Evolutionary conservation across 1,140 invertebrate genomes (phyloP).

Genomic region (Drosophila jambulina): DNA sequence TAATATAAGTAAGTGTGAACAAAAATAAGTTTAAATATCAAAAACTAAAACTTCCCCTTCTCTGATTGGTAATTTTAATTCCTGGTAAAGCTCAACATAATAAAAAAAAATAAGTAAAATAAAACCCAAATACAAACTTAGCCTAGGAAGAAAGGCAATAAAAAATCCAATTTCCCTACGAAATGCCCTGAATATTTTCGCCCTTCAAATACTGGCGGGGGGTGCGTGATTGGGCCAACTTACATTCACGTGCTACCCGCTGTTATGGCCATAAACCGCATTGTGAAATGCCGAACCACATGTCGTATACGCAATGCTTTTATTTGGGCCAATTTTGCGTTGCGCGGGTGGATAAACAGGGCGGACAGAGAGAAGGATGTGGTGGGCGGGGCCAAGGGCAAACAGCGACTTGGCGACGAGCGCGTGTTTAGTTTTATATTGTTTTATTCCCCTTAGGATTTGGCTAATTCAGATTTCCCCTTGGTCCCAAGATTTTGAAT

Average conservation of each 20-base stretch:
- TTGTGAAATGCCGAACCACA: constrained; percentile 53
- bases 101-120: constrained; percentile 22
- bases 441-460: constrained; percentile 48
- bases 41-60: too few relatives aligned
- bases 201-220: constrained; percentile 20
- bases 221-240: constrained; percentile 59
- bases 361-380: not conserved
- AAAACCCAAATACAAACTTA: constrained; percentile 12
- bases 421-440: constrained; percentile 66
- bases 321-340: constrained; percentile 65
- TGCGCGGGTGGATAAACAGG: not conserved
- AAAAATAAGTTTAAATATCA: not conserved
- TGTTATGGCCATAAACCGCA: constrained; percentile 53
- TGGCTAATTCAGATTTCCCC: constrained; percentile 38
- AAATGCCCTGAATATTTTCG: constrained; percentile 37
- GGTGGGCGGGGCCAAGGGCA: constrained; percentile 61
- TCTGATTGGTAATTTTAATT: not conserved
- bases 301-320: constrained; percentile 64
- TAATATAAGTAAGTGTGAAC: not conserved
- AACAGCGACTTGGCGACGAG: constrained; percentile 67
- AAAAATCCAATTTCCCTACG: constrained; percentile 46
- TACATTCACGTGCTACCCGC: constrained; percentile 59
- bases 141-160: constrained; percentile 17
- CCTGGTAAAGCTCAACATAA: not conserved
- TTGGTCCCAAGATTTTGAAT: constrained; percentile 7